These are phyloP conservation scores for Lysiphlebus fabarum DNA, from an alignment of 1,140 invertebrate genomes.

Conservation along the genomic window DNA sequence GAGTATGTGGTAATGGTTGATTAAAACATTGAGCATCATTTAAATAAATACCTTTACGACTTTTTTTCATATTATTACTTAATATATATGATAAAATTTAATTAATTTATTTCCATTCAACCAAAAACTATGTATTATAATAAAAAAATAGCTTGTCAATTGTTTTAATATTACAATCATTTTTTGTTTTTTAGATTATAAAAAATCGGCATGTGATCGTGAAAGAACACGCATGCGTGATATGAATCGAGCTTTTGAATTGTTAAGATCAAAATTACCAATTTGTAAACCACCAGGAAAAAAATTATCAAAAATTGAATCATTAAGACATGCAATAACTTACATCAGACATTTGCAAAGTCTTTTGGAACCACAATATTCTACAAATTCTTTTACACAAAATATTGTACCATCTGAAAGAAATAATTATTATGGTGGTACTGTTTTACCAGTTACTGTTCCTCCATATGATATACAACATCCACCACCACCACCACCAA, in stretches of 20 bases:
- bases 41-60: constrained; percentile 29
- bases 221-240: constrained; percentile 83
- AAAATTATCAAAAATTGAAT: constrained; percentile 85
- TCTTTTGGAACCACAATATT: constrained; percentile 55
- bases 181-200: constrained; percentile 65
- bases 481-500: constrained; percentile 28
- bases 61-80: constrained; percentile 7
- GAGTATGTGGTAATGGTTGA: constrained; percentile 23
- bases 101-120: no score
- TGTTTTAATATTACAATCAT: constrained; percentile 2
- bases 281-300: constrained; percentile 81
- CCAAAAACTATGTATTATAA: not conserved
- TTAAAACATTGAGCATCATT: constrained; percentile 34
- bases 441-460: not conserved
- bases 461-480: constrained; percentile 41
- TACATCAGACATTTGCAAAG: constrained; percentile 76
- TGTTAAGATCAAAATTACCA: constrained; percentile 73
- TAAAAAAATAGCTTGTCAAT: not conserved
- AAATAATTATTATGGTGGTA: constrained; percentile 26
- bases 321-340: constrained; percentile 75
- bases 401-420: constrained; percentile 31
- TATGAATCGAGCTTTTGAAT: constrained; percentile 84
- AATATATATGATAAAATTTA: no score
- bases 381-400: constrained; percentile 7
- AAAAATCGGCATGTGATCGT: constrained; percentile 80